Evolutionary conservation across 2,113 vertebrate genomes (phyloP).

Genomic region (Gobio gobio): DNA sequence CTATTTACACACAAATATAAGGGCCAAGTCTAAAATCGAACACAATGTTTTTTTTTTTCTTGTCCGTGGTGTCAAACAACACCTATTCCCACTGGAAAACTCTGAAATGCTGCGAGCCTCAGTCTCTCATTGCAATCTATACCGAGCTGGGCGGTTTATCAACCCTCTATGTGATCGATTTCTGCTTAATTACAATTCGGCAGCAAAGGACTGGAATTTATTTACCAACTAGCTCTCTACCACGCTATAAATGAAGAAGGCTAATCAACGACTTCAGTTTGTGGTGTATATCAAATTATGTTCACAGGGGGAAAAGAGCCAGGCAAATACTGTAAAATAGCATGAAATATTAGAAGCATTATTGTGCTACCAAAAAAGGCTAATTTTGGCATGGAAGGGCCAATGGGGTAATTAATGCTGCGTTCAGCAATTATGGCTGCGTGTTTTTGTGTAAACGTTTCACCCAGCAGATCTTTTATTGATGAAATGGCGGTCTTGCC

Average conservation of each 20-base stretch:
- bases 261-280: slow-evolving; percentile 25
- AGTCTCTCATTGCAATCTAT: slow-evolving; percentile 35
- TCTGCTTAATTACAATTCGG: slow-evolving; percentile 62
- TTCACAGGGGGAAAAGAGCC: not conserved
- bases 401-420: slow-evolving; percentile 44
- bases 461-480: slow-evolving; percentile 54
- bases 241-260: slow-evolving; percentile 27
- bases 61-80: slow-evolving; percentile 1
- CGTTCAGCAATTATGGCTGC: slow-evolving; percentile 46
- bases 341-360: slow-evolving; percentile 12
- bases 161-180: slow-evolving; percentile 55
- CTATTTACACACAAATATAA: not conserved
- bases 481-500: slow-evolving; percentile 50
- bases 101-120: slow-evolving; percentile 44
- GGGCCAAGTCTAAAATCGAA: not conserved
- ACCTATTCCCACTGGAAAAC: slow-evolving; percentile 1
- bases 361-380: not conserved
- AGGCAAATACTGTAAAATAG: not conserved
- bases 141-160: slow-evolving; percentile 54
- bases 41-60: not conserved
- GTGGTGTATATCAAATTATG: not conserved
- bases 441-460: slow-evolving; percentile 47
- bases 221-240: slow-evolving; percentile 37
- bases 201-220: slow-evolving; percentile 52
- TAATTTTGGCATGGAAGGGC: slow-evolving; percentile 22